A percentile compares a stretch with the other conserved stretches of the same genome.
These are phyloP conservation scores for Dromas ardeola DNA, from an alignment of 2,113 vertebrate genomes.

Conservation along the genomic window DNA sequence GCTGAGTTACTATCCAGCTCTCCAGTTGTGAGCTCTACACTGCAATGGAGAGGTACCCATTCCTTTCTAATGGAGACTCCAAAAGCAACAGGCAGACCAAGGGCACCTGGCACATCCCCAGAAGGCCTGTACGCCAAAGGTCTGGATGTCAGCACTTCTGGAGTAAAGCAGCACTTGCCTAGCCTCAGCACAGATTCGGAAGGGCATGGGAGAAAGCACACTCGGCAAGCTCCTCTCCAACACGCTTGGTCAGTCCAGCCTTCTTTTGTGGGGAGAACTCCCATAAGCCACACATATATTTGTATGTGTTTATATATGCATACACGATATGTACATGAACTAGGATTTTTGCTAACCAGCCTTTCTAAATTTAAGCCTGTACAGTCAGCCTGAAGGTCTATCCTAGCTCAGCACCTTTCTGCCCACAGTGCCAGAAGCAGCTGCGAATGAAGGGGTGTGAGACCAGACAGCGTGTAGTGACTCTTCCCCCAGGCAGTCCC, in stretches of 20 bases:
- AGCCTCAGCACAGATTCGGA: not conserved
- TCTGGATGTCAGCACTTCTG: not conserved
- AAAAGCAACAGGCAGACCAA: not conserved
- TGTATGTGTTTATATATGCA: not conserved
- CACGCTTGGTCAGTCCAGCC: not conserved
- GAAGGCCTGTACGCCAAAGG: not conserved
- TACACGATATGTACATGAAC: not conserved
- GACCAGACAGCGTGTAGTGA: not conserved
- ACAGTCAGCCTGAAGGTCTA: not conserved
- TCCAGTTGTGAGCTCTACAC: not conserved
- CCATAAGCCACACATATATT: not conserved
- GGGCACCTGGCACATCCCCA: not conserved
- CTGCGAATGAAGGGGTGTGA: accelerated
- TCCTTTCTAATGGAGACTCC: not conserved
- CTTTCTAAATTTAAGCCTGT: not conserved
- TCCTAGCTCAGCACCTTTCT: not conserved
- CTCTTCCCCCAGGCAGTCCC: not conserved
- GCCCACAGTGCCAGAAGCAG: not conserved
- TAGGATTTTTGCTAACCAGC: not conserved
- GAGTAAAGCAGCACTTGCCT: not conserved
- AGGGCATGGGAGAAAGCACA: not conserved
- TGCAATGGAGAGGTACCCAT: not conserved
- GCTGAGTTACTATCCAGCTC: not conserved
- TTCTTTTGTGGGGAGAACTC: not conserved
- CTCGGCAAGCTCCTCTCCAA: not conserved